These are phyloP conservation scores for Delia radicum DNA, from an alignment of 1,140 invertebrate genomes.

Conservation along the genomic window DNA sequence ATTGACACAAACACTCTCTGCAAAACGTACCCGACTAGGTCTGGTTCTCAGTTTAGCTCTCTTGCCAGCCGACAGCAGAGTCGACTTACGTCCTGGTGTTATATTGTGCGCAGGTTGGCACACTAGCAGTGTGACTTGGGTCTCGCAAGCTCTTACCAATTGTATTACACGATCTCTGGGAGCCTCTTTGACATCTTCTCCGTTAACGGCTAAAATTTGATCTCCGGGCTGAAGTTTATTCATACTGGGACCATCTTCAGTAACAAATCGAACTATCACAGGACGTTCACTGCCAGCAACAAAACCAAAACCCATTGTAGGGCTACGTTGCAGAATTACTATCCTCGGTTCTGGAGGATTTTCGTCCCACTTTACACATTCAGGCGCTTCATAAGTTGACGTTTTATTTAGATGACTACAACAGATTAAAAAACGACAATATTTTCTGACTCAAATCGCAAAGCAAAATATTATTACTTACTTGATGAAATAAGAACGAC, in stretches of 20 bases:
- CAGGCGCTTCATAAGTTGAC: slow-evolving; percentile 80
- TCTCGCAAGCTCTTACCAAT: slow-evolving; percentile 77
- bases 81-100: slow-evolving; percentile 71
- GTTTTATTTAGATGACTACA: slow-evolving; percentile 79
- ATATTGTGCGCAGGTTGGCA: slow-evolving; percentile 78
- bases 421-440: not conserved
- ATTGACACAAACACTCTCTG: slow-evolving; percentile 85
- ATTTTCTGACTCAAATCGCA: not conserved
- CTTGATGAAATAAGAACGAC: slow-evolving; percentile 87
- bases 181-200: slow-evolving; percentile 81
- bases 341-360: slow-evolving; percentile 73
- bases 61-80: slow-evolving; percentile 82
- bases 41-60: slow-evolving; percentile 77
- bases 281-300: slow-evolving; percentile 89
- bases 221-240: slow-evolving; percentile 85
- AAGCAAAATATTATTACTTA: slow-evolving; percentile 60
- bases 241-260: slow-evolving; percentile 84
- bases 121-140: slow-evolving; percentile 74
- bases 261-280: slow-evolving; percentile 85
- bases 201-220: slow-evolving; percentile 86
- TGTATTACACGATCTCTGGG: slow-evolving; percentile 88
- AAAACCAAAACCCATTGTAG: slow-evolving; percentile 86
- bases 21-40: slow-evolving; percentile 84
- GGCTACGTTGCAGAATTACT: slow-evolving; percentile 70
- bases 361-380: slow-evolving; percentile 62